Evolutionary conservation across 2,888 invertebrate species (phyloP).

Genomic region (Notodonta ziczac): DNA sequence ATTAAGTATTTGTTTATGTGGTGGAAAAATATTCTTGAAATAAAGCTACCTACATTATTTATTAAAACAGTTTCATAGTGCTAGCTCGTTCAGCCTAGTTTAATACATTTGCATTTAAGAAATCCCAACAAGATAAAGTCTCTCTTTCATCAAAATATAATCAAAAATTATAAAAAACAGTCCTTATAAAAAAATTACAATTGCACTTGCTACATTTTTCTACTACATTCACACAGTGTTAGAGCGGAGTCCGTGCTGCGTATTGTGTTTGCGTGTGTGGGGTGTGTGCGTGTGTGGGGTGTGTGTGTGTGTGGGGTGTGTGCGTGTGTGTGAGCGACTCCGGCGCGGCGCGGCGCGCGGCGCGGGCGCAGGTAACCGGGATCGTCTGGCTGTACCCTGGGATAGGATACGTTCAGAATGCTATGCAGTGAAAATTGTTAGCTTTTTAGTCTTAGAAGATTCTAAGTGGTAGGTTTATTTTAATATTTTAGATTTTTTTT

Average conservation of each 20-base stretch:
- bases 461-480: conserved; percentile 51
- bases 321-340: conserved; percentile 43
- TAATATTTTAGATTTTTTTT: conserved; percentile 8
- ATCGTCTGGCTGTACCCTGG: conserved; percentile 64
- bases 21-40: too few relatives aligned
- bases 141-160: conserved; percentile 27
- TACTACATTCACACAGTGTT: conserved; percentile 58
- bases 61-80: too few relatives aligned
- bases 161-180: conserved; percentile 22
- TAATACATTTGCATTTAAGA: not conserved
- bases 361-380: conserved; percentile 79
- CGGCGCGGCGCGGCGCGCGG: conserved; percentile 19
- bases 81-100: too few relatives aligned
- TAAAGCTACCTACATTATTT: too few relatives aligned
- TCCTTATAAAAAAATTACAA: conserved; percentile 31
- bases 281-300: conserved; percentile 30
- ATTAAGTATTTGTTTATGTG: too few relatives aligned
- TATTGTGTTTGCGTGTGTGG: conserved; percentile 45
- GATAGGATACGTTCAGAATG: conserved; percentile 62
- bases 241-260: conserved; percentile 72
- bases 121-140: conserved; percentile 39
- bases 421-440: conserved; percentile 54
- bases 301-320: conserved; percentile 29
- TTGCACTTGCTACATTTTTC: conserved; percentile 61
- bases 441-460: conserved; percentile 70